Evolutionary conservation across 2,888 invertebrate species (phyloP).

Genomic region (Caenorhabditis zanzibari): DNA sequence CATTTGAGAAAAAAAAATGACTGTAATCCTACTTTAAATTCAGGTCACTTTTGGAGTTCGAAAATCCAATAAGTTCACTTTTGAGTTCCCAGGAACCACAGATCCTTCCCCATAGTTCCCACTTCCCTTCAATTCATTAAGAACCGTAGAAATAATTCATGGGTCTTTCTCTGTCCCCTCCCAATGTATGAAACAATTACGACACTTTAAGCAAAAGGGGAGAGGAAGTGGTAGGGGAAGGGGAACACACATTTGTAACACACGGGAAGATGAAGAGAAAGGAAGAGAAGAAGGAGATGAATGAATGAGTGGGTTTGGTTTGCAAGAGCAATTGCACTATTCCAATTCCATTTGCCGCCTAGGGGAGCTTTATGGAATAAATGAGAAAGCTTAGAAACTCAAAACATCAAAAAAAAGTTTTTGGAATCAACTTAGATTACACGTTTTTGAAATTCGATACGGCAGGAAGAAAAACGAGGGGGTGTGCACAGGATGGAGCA

Average conservation of each 20-base stretch:
- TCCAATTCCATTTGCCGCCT: slow-evolving; percentile 37
- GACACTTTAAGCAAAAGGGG: slow-evolving; percentile 18
- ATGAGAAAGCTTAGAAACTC: neutral
- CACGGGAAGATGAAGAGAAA: neutral
- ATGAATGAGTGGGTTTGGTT: slow-evolving; percentile 16
- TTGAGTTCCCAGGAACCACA: neutral
- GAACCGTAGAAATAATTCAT: slow-evolving; percentile 46
- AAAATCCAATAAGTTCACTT: no score
- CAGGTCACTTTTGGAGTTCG: no score
- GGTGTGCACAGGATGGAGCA: neutral
- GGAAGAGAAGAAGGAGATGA: slow-evolving; percentile 18
- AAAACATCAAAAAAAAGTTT: neutral
- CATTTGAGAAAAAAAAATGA: no score
- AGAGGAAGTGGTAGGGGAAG: slow-evolving; percentile 13
- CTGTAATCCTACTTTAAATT: no score
- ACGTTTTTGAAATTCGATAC: slow-evolving; percentile 11
- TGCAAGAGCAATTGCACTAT: slow-evolving; percentile 43
- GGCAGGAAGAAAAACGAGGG: neutral
- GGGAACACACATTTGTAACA: slow-evolving; percentile 1
- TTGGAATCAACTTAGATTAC: slow-evolving; percentile 30
- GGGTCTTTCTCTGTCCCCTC: neutral
- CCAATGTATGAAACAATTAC: slow-evolving; percentile 54
- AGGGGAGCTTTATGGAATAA: slow-evolving; percentile 27
- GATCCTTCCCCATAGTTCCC: neutral
- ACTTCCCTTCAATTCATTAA: slow-evolving; percentile 38